A percentile compares a stretch with the other conserved stretches of the same genome.
Conservation (phyloP, 2,113 vertebrate genomes). For the Panthera leo region DNA sequence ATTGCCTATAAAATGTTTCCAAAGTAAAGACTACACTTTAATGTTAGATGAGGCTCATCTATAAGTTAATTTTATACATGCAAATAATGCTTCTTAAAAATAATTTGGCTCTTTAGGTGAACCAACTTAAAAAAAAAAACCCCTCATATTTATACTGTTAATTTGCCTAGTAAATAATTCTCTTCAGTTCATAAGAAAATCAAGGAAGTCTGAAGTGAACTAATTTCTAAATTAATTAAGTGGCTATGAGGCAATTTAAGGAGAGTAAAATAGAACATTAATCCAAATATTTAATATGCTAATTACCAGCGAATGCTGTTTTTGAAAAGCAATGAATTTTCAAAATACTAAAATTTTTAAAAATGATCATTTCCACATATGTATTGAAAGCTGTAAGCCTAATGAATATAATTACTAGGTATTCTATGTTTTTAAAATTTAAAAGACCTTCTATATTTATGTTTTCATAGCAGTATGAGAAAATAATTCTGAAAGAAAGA, state of each 20-base stretch:
- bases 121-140: not conserved
- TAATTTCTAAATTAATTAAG: constrained; percentile 58
- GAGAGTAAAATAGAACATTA: not conserved
- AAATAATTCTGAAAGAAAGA: constrained; percentile 39
- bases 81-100: constrained; percentile 64
- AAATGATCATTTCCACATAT: constrained; percentile 3
- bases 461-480: constrained; percentile 23
- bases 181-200: constrained; percentile 46
- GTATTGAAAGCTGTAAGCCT: not conserved
- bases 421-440: not conserved
- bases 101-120: constrained; percentile 35
- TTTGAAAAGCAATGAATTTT: constrained; percentile 35
- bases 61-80: constrained; percentile 52
- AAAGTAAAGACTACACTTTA: not conserved
- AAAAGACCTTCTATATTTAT: constrained; percentile 5
- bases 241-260: constrained; percentile 15
- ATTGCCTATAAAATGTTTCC: constrained; percentile 6
- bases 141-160: constrained; percentile 43
- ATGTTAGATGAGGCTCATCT: constrained; percentile 11
- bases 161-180: constrained; percentile 57
- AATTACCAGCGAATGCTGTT: constrained; percentile 39
- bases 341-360: constrained; percentile 6
- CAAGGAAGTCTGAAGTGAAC: constrained; percentile 34
- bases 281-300: constrained; percentile 45
- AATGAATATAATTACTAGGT: constrained; percentile 5